Percentiles rank a stretch among this genome's conserved stretches.
phyloP scores from a whole-genome alignment of 2,888 invertebrate genomes.

The Chydorus sphaericus region DNA sequence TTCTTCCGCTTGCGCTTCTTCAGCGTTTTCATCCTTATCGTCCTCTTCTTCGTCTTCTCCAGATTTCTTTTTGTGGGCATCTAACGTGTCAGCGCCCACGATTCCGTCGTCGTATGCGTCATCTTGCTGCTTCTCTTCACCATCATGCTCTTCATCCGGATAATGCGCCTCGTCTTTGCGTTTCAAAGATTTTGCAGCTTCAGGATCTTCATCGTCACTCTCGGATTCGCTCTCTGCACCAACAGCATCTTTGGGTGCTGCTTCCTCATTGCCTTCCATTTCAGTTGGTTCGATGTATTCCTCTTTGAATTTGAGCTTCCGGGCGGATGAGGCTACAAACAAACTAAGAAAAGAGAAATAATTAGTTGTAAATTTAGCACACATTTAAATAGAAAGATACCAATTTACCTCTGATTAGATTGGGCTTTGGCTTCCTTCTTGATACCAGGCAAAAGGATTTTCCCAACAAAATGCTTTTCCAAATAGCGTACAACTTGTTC shows the following conservation, averaged over 20 bases:
- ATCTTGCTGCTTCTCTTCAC: too few relatives aligned
- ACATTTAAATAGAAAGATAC: not conserved
- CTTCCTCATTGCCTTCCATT: conserved; percentile 17
- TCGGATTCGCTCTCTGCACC: conserved; percentile 44
- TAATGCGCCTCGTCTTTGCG: conserved; percentile 36
- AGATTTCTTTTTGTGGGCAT: conserved; percentile 33
- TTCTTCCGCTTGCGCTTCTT: conserved; percentile 44
- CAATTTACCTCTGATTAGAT: conserved; percentile 1
- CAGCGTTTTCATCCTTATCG: conserved; percentile 30
- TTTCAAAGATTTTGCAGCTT: too few relatives aligned
- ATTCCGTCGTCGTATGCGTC: too few relatives aligned
- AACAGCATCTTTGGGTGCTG: too few relatives aligned
- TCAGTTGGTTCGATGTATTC: conserved; percentile 19
- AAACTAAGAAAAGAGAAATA: not conserved
- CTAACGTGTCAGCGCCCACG: too few relatives aligned
- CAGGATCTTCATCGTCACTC: conserved; percentile 43
- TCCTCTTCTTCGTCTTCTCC: too few relatives aligned
- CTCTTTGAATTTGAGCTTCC: conserved; percentile 23
- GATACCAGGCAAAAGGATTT: conserved; percentile 46
- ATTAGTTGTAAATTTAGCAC: not conserved
- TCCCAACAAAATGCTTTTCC: conserved; percentile 48
- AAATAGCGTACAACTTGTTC: conserved; percentile 53
- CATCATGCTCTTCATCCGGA: too few relatives aligned
- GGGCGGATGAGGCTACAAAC: conserved; percentile 20
- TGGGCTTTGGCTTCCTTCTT: conserved; percentile 30